Conservation (phyloP, 2,113 vertebrate genomes). For the Sceloporus tristichus region DNA sequence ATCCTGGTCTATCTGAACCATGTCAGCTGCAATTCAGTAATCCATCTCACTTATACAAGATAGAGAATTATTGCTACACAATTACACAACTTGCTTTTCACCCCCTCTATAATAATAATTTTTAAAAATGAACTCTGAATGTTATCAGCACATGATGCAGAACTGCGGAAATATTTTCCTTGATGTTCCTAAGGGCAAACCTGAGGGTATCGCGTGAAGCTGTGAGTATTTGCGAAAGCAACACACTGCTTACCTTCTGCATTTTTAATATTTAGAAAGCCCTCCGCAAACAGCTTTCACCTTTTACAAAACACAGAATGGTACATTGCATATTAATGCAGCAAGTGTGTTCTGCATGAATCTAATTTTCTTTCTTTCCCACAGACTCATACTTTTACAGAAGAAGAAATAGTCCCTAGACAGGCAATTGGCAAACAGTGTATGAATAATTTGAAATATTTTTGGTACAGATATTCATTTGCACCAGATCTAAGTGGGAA, state of each 20-base stretch:
- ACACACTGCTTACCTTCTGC: constrained; percentile 14
- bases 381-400: neutral
- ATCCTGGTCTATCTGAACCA: neutral
- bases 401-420: neutral
- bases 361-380: neutral
- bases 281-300: accelerated
- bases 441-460: neutral
- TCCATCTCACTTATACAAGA: neutral
- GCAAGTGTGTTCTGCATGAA: neutral
- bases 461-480: neutral
- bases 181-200: neutral
- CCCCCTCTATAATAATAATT: too few species aligned
- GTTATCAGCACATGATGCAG: constrained; percentile 21
- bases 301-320: constrained; percentile 9
- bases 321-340: neutral
- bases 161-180: constrained; percentile 14
- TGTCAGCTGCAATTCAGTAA: neutral
- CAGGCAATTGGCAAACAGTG: neutral
- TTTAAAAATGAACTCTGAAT: constrained; percentile 10
- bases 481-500: neutral
- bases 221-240: neutral
- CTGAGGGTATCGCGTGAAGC: neutral
- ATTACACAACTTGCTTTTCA: too few species aligned
- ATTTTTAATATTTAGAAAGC: neutral
- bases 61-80: neutral